A percentile compares a stretch with the other conserved stretches of the same genome.
Evolutionary conservation across 1,140 invertebrate species (phyloP).

Genomic region (Zaprionus gabonicus): DNA sequence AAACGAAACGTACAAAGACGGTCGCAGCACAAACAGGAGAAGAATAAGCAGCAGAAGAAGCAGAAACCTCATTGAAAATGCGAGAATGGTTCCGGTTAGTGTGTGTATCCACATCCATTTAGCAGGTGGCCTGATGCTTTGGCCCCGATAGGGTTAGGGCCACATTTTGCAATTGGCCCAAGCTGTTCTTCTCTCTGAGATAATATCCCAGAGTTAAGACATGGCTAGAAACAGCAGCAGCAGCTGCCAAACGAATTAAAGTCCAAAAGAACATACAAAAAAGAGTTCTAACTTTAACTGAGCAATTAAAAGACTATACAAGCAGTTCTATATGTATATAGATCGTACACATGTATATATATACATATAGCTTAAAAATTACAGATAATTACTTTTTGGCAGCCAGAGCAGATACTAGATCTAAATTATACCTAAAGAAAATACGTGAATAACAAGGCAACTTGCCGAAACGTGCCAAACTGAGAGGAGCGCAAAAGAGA

Average conservation of each 20-base stretch:
- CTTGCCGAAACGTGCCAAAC: slow-evolving; percentile 13
- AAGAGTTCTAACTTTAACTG: slow-evolving; percentile 37
- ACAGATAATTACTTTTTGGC: slow-evolving; percentile 50
- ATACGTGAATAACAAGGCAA: slow-evolving; percentile 16
- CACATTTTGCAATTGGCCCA: slow-evolving; percentile 38
- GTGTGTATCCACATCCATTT: slow-evolving; percentile 19
- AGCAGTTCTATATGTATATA: neutral
- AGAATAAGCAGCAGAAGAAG: neutral
- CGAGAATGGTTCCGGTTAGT: slow-evolving; percentile 68
- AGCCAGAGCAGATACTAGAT: slow-evolving; percentile 34
- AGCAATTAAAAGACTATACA: slow-evolving; percentile 42
- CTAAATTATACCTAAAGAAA: slow-evolving; percentile 33
- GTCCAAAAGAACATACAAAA: neutral
- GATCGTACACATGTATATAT: neutral
- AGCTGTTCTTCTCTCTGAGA: slow-evolving; percentile 39
- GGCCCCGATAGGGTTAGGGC: slow-evolving; percentile 48
- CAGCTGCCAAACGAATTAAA: slow-evolving; percentile 34
- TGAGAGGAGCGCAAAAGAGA: neutral
- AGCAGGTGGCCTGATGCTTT: slow-evolving; percentile 76
- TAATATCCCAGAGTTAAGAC: slow-evolving; percentile 37
- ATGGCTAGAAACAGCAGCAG: slow-evolving; percentile 28
- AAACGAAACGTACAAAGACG: neutral
- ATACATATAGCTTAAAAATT: slow-evolving; percentile 21
- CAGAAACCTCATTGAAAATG: slow-evolving; percentile 68
- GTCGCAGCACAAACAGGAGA: neutral